phyloP scores from a whole-genome alignment of 1,140 invertebrate species.

The Onthophagus taurus region DNA sequence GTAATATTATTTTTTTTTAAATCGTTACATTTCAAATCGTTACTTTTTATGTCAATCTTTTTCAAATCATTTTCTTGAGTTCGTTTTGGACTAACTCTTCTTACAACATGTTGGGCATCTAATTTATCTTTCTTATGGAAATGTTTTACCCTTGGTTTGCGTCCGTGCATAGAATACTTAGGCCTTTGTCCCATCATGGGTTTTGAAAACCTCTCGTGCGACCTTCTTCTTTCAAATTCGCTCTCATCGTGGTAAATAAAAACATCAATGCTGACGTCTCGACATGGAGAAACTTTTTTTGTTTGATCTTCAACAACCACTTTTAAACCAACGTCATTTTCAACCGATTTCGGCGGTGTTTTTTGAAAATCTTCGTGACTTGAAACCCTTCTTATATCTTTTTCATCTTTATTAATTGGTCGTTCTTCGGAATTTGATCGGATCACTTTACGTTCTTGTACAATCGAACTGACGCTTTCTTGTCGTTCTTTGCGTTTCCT shows the following conservation, averaged over 20 bases:
- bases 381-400: constrained; percentile 48
- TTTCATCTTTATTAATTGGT: constrained; percentile 35
- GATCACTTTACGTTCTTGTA: constrained; percentile 65
- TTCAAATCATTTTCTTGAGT: constrained; percentile 7
- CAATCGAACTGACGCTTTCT: constrained; percentile 52
- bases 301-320: constrained; percentile 15
- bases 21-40: no score
- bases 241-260: constrained; percentile 28
- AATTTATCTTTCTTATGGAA: constrained; percentile 20
- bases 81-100: constrained; percentile 8
- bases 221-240: constrained; percentile 37
- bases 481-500: constrained; percentile 70
- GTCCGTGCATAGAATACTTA: constrained; percentile 30
- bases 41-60: no score
- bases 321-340: constrained; percentile 23
- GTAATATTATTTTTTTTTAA: neutral
- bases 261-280: constrained; percentile 12
- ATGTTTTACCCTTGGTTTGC: constrained; percentile 26
- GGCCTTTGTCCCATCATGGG: constrained; percentile 41
- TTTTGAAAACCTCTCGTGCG: constrained; percentile 47
- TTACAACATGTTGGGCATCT: constrained; percentile 7
- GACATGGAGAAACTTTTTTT: constrained; percentile 27
- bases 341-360: constrained; percentile 39
- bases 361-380: constrained; percentile 56
- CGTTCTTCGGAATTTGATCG: constrained; percentile 64